A percentile compares a stretch with the other conserved stretches of the same genome.
Evolutionary conservation across 2,888 invertebrate genomes (phyloP).

Genomic region (Margaritifera margaritifera): DNA sequence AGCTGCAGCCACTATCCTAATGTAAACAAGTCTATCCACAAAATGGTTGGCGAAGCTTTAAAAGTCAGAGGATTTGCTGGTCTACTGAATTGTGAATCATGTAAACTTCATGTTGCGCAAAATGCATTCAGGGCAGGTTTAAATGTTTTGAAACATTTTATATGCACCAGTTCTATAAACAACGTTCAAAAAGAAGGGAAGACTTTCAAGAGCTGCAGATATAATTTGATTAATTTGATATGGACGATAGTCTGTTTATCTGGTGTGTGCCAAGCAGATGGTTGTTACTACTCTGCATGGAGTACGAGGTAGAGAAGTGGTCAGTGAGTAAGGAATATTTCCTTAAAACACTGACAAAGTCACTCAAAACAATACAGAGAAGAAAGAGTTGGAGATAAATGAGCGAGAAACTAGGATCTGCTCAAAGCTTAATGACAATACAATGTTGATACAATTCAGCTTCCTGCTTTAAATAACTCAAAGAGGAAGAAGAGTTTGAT

Average conservation of each 20-base stretch:
- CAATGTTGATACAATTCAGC: constrained; percentile 11
- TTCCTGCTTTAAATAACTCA: constrained; percentile 15
- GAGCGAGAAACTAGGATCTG: constrained; percentile 17
- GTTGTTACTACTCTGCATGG: constrained; percentile 16
- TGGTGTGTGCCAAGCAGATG: constrained; percentile 20
- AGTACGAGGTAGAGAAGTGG: constrained; percentile 12
- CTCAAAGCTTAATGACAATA: constrained; percentile 10
- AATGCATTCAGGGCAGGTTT: constrained; percentile 23
- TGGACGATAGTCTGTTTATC: constrained; percentile 23
- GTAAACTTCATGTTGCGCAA: not conserved
- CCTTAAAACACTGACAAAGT: constrained; percentile 14
- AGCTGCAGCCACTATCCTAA: constrained; percentile 12
- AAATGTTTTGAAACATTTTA: constrained; percentile 9
- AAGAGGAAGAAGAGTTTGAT: constrained; percentile 19
- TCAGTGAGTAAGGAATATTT: constrained; percentile 14
- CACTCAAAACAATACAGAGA: constrained; percentile 12
- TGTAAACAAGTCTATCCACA: constrained; percentile 17
- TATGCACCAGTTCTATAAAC: constrained; percentile 19
- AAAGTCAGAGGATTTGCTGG: constrained; percentile 2
- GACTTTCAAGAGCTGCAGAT: constrained; percentile 18
- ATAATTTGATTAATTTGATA: constrained; percentile 2
- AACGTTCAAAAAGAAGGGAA: constrained; percentile 12
- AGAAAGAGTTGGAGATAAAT: constrained; percentile 15
- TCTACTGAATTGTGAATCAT: constrained; percentile 12
- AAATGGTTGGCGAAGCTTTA: constrained; percentile 10